Evolutionary conservation across 2,888 invertebrate species (phyloP).

Genomic region (Margaritifera margaritifera): DNA sequence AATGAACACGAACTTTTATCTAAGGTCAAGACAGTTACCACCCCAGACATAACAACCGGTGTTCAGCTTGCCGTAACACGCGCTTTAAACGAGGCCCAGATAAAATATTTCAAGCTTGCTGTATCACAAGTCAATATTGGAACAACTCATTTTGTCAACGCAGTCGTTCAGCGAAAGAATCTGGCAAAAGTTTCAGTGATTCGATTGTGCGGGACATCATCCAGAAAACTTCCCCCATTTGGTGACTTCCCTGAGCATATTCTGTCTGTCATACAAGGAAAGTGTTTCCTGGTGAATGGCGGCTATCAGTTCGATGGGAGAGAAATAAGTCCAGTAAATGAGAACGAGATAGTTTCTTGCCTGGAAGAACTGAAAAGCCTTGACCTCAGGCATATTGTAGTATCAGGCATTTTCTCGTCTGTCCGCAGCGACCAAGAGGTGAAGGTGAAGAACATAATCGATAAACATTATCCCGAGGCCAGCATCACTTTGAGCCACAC

Average conservation of each 20-base stretch:
- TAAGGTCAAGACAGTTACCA: conserved; percentile 59
- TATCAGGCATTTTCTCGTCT: conserved; percentile 65
- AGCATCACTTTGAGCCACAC: conserved; percentile 60
- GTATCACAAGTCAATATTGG: conserved; percentile 63
- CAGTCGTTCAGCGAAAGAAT: conserved; percentile 60
- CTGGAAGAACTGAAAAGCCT: conserved; percentile 33
- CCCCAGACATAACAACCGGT: conserved; percentile 62
- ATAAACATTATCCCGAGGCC: conserved; percentile 44
- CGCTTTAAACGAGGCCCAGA: conserved; percentile 28
- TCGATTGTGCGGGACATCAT: conserved; percentile 64
- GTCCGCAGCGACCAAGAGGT: conserved; percentile 57
- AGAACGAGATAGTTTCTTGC: conserved; percentile 47
- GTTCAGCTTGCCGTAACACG: conserved; percentile 30
- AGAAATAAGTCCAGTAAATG: conserved; percentile 48
- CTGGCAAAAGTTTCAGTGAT: conserved; percentile 62
- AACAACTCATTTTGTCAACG: conserved; percentile 71
- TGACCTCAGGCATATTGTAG: conserved; percentile 54
- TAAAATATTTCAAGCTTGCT: conserved; percentile 15
- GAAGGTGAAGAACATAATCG: conserved; percentile 43
- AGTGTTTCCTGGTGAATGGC: conserved; percentile 52
- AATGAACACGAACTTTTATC: conserved; percentile 41
- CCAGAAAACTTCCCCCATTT: conserved; percentile 59
- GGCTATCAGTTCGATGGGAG: conserved; percentile 65
- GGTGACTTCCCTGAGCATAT: conserved; percentile 60
- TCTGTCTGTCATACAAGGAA: conserved; percentile 37